Percentiles rank a stretch among this genome's conserved stretches.
Conservation (phyloP, 2,113 vertebrate genomes). For the Crypturellus undulatus region DNA sequence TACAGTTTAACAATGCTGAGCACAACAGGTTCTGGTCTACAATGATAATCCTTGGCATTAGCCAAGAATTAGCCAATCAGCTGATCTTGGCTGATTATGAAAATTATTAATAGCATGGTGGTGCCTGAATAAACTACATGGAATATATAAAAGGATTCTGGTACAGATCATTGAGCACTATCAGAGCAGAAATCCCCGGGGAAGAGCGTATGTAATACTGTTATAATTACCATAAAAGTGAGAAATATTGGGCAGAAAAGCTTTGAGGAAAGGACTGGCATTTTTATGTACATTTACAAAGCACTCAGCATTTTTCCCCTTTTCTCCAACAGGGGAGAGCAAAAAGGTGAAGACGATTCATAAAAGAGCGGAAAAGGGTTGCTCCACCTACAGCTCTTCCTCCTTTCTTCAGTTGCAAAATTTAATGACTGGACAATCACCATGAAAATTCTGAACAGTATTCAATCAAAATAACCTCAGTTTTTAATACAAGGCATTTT, state of each 20-base stretch:
- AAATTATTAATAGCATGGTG: constrained; percentile 36
- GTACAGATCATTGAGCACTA: neutral
- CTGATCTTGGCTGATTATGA: constrained; percentile 5
- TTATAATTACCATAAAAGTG: neutral
- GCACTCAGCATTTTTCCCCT: neutral
- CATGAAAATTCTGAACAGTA: neutral
- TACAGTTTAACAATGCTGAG: neutral
- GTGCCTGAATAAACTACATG: constrained; percentile 3
- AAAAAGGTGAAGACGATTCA: neutral
- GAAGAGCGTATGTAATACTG: neutral
- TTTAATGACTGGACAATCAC: neutral
- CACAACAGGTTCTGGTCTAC: neutral
- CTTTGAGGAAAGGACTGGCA: neutral
- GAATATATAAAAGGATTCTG: neutral
- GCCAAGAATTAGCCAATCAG: too few relatives aligned
- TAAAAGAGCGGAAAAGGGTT: neutral
- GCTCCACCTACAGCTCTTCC: neutral
- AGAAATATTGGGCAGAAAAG: neutral
- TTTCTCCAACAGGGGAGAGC: neutral
- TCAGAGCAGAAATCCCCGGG: neutral
- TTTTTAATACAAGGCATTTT: neutral
- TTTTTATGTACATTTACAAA: neutral
- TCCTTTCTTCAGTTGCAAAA: neutral
- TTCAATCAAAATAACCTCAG: neutral
- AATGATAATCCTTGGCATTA: constrained; percentile 19